phyloP scores from a whole-genome alignment of 2,113 vertebrate genomes.

The Engraulis encrasicolus region DNA sequence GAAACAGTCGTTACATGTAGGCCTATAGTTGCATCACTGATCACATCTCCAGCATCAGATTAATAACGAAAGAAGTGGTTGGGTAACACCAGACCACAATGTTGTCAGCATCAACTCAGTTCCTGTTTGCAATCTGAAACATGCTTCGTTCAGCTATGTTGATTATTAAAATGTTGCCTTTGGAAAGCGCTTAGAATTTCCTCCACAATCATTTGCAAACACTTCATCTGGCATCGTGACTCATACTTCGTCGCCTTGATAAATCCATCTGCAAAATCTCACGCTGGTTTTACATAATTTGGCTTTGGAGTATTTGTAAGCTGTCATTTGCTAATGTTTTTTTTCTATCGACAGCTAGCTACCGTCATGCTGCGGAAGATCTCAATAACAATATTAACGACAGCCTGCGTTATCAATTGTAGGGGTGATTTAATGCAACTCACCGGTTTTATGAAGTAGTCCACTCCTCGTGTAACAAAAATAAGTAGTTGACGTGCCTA shows the following conservation, averaged over 20 bases:
- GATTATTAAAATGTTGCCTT: no score
- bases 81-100: not conserved
- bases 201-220: no score
- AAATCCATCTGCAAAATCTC: not conserved
- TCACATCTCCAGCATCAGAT: not conserved
- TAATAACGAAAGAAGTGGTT: not conserved
- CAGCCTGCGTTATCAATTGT: not conserved
- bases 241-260: not conserved
- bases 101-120: not conserved
- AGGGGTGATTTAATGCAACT: not conserved
- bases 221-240: no score
- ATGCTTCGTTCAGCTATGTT: no score
- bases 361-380: not conserved
- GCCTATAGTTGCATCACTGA: no score
- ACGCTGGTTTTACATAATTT: not conserved
- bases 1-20: no score
- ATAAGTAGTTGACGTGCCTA: not conserved
- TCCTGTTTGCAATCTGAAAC: no score
- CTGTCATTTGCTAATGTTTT: not conserved
- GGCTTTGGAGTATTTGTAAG: not conserved
- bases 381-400: not conserved
- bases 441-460: not conserved
- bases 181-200: no score
- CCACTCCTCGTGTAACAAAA: not conserved
- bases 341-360: not conserved